phyloP scores from a whole-genome alignment of 2,888 invertebrate species.

The Tetranychus piercei region DNA sequence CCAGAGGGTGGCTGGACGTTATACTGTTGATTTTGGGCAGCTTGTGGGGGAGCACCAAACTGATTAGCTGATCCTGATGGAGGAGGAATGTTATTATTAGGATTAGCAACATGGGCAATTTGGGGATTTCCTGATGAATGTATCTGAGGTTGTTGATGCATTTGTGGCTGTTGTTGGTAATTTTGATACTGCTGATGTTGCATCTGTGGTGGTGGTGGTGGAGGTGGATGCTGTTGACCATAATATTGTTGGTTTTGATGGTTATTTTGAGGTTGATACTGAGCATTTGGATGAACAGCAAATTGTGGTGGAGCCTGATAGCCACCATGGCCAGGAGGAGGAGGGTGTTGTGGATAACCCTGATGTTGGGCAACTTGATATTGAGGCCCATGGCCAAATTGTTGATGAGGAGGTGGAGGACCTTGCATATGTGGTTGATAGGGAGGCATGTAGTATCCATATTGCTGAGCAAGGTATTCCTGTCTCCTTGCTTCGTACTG shows the following conservation, averaged over 20 bases:
- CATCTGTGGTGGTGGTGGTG: constrained; percentile 5
- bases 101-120: too few species aligned
- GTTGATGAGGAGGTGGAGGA: neutral
- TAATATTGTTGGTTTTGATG: neutral
- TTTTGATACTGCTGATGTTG: neutral
- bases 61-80: neutral
- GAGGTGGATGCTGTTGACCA: neutral
- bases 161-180: neutral
- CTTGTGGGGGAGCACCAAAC: neutral
- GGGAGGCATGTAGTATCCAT: constrained; percentile 5
- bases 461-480: constrained; percentile 11
- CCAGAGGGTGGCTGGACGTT: too few species aligned
- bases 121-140: too few species aligned
- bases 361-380: constrained; percentile 17
- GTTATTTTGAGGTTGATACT: neutral
- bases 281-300: neutral
- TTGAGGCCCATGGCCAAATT: constrained; percentile 6
- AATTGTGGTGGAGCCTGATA: constrained; percentile 12
- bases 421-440: neutral
- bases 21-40: neutral
- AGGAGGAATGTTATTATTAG: too few species aligned
- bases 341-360: constrained; percentile 9
- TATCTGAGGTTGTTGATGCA: neutral
- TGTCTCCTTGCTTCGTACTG: constrained; percentile 48
- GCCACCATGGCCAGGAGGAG: constrained; percentile 5